Evolutionary conservation across 2,888 invertebrate genomes (phyloP).

Genomic region (Pseudanteris insignis): DNA sequence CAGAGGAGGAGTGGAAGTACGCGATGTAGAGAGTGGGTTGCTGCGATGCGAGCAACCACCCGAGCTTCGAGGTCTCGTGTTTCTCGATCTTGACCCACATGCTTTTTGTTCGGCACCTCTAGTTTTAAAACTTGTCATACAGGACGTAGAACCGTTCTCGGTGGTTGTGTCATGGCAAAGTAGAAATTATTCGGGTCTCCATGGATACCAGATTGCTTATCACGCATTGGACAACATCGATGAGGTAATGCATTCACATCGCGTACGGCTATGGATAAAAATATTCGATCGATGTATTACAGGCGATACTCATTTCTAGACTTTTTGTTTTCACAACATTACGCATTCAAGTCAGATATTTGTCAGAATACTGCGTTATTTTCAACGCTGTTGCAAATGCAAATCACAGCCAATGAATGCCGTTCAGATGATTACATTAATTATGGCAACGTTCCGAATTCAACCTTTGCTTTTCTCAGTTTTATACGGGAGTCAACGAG

Average conservation of each 20-base stretch:
- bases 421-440: slow-evolving; percentile 29
- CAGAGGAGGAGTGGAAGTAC: slow-evolving; percentile 41
- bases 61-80: slow-evolving; percentile 78
- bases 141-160: slow-evolving; percentile 88
- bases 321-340: slow-evolving; percentile 18
- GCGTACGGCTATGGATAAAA: slow-evolving; percentile 33
- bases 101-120: slow-evolving; percentile 87
- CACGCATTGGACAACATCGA: slow-evolving; percentile 70
- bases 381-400: slow-evolving; percentile 35
- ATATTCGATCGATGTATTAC: slow-evolving; percentile 37
- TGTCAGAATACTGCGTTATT: slow-evolving; percentile 17
- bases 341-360: slow-evolving; percentile 25
- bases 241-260: slow-evolving; percentile 19
- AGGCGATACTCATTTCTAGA: slow-evolving; percentile 16
- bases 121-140: slow-evolving; percentile 84
- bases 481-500: too few relatives aligned
- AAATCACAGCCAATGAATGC: slow-evolving; percentile 27
- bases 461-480: too few relatives aligned
- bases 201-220: slow-evolving; percentile 87
- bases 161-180: slow-evolving; percentile 90
- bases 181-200: slow-evolving; percentile 84
- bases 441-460: slow-evolving; percentile 11
- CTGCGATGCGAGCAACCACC: slow-evolving; percentile 86
- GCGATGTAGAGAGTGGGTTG: slow-evolving; percentile 52
- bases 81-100: slow-evolving; percentile 81